Conservation (phyloP, 2,888 invertebrate species). For the Oxystoma pomonae region DNA sequence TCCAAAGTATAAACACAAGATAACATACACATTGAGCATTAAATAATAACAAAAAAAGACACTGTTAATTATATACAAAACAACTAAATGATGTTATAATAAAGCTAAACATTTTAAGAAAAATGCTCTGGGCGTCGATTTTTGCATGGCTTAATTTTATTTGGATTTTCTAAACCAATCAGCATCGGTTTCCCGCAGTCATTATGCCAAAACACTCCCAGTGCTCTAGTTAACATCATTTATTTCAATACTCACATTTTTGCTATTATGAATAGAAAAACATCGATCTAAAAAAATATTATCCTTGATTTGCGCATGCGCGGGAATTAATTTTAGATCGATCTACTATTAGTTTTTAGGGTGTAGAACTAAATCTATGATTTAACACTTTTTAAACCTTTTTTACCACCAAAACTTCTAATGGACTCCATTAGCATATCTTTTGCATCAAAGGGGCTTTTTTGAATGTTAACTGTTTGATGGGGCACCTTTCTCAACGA, state of each 20-base stretch:
- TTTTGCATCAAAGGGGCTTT: constrained; percentile 53
- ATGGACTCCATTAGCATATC: constrained; percentile 68
- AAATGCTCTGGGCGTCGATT: no score
- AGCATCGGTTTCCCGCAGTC: no score
- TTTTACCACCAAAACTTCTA: constrained; percentile 59
- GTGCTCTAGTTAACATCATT: no score
- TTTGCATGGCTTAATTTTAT: no score
- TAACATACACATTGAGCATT: background rate
- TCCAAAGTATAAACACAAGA: background rate
- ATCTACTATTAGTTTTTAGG: no score
- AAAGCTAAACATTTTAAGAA: background rate
- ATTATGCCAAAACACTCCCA: no score
- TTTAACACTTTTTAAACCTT: constrained; percentile 41
- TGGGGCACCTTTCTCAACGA: constrained; percentile 30
- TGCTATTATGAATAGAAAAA: no score
- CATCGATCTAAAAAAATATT: no score
- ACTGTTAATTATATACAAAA: background rate
- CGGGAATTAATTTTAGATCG: no score
- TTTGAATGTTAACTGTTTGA: constrained; percentile 18
- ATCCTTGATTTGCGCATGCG: no score
- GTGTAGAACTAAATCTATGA: constrained; percentile 26
- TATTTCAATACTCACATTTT: no score
- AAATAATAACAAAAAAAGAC: background rate
- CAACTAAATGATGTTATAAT: background rate
- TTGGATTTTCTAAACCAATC: no score